These are phyloP conservation scores for Melipona beecheii DNA, from an alignment of 2,888 invertebrate genomes.

Conservation along the genomic window DNA sequence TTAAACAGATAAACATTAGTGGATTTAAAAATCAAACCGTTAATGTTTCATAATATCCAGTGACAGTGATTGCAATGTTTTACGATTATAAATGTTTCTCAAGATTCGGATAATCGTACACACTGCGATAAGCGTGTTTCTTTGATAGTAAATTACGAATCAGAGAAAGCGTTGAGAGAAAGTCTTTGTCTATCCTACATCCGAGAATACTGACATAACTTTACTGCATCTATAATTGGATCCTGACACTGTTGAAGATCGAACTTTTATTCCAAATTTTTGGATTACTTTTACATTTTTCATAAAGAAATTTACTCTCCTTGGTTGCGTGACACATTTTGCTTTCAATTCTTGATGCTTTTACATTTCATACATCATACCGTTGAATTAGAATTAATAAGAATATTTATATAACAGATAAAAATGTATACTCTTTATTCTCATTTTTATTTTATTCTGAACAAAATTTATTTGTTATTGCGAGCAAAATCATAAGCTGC, in stretches of 20 bases:
- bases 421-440: no score
- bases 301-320: background rate
- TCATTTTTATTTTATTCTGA: no score
- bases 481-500: background rate
- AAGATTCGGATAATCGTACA: constrained; percentile 3
- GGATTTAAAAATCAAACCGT: background rate
- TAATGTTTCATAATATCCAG: constrained; percentile 15
- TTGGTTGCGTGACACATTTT: background rate
- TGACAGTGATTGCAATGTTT: background rate
- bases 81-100: constrained; percentile 6
- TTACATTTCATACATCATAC: background rate
- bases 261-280: constrained; percentile 7
- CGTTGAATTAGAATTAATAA: background rate
- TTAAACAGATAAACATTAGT: background rate
- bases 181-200: constrained; percentile 71
- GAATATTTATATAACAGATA: no score
- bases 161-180: constrained; percentile 77
- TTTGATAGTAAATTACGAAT: constrained; percentile 46
- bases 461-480: background rate
- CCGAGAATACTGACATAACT: constrained; percentile 58
- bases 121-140: constrained; percentile 17
- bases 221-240: constrained; percentile 47
- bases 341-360: background rate
- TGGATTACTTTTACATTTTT: background rate
- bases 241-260: constrained; percentile 32